Evolutionary conservation across 2,888 invertebrate genomes (phyloP).

Genomic region (Apodemia hepburni): DNA sequence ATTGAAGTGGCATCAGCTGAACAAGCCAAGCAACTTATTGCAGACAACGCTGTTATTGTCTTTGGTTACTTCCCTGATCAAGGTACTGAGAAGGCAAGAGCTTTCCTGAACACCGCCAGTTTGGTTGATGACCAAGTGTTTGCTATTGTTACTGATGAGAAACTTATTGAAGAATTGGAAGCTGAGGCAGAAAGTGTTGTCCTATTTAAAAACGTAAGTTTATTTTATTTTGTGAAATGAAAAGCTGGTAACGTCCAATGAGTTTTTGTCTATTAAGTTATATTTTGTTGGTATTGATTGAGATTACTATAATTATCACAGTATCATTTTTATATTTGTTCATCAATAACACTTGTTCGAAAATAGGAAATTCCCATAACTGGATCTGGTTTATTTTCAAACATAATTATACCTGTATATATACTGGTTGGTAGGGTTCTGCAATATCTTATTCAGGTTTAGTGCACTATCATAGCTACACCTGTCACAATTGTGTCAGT

Average conservation of each 20-base stretch:
- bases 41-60: conserved; percentile 89
- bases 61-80: conserved; percentile 95
- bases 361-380: no score
- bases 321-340: no score
- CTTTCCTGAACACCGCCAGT: conserved; percentile 90
- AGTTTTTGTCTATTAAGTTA: not conserved
- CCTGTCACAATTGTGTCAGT: no score
- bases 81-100: conserved; percentile 89
- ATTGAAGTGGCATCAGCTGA: conserved; percentile 87
- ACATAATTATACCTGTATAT: no score
- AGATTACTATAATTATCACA: no score
- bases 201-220: conserved; percentile 93
- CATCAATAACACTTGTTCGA: no score
- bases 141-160: conserved; percentile 89
- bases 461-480: no score
- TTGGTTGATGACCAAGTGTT: conserved; percentile 93
- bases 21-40: conserved; percentile 91
- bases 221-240: not conserved
- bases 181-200: conserved; percentile 89
- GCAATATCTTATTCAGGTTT: no score
- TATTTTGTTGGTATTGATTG: not conserved
- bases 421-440: no score
- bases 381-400: no score
- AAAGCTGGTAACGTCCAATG: no score
- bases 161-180: conserved; percentile 89